Evolutionary conservation across 2,888 invertebrate species (phyloP), one percentile per base, ranked within the genome.

Genomic region (Tinea semifulvella): DNA sequence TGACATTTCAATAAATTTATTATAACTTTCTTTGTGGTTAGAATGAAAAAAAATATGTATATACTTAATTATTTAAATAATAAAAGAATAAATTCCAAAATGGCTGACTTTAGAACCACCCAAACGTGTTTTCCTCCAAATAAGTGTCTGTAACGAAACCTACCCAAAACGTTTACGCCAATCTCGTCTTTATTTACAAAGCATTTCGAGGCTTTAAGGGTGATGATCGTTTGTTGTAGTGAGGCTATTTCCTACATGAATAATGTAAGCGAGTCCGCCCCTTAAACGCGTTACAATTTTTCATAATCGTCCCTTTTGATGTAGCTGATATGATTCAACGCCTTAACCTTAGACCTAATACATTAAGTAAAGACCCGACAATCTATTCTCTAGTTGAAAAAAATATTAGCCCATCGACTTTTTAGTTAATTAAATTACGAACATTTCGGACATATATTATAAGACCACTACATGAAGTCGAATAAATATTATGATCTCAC

Each of bases 231-330:
- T 16, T 36, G 36, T 10, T 16, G 3, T 4, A 17, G 2, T 18
- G 18, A 22, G n/a, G 31, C 8, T 18, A 18, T 17, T 36, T 17
- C 16, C 18, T 16, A 18, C 64, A 74, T 79, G 76, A 76, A 79
- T 77, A 73, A 77, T 77, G 65, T 61, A 79, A 45, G 44, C 47
- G 51, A 63, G 76, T 76, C 76, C 77, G 76, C 71, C 69, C 40
- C 69, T 50, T 77, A 77, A 79, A 69, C 56, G 74, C 63, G 76
- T 77, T 77, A 79, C 74, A 75, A 77, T 77, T 79, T 77, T 77
- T 79, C 77, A 76, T 79, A 79, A 76, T 77, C 73, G 68, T 68
- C 61, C 60, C 67, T 65, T 64, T 73, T 73, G 72, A 73, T 22
- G 40, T 40, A n/a, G 2, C 10, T 40, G 40, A 40, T 40, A 22